phyloP scores from a whole-genome alignment of 1,140 invertebrate genomes.

The Proales similis region DNA sequence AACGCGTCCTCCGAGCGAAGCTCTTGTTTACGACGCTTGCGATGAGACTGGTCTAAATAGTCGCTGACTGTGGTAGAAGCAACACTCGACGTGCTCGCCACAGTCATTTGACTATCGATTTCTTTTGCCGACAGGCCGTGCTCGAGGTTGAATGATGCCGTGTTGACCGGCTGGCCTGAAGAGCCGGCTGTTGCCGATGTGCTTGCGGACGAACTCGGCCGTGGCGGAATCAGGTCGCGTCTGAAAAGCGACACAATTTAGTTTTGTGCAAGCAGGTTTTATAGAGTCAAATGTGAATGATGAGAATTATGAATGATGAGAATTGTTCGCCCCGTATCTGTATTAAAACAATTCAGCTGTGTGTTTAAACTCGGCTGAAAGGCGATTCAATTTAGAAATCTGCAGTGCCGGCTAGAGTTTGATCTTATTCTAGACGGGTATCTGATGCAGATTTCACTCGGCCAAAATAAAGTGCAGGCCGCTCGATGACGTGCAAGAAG shows the following conservation, averaged over 20 bases:
- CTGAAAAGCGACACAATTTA: too few species aligned
- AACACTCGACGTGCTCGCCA: too few species aligned
- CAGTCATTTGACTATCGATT: too few species aligned
- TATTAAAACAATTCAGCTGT: not conserved
- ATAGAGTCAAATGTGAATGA: not conserved
- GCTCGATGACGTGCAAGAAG: not conserved
- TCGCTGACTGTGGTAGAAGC: too few species aligned
- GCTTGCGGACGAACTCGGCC: too few species aligned
- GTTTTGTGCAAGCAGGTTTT: too few species aligned
- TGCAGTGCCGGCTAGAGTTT: not conserved
- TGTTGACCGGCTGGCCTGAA: not conserved
- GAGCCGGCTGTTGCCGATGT: not conserved
- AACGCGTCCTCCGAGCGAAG: too few species aligned
- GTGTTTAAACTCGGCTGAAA: not conserved
- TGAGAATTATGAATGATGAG: not conserved
- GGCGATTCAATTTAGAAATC: not conserved
- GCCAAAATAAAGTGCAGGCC: not conserved
- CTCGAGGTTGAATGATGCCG: not conserved
- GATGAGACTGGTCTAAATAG: too few species aligned
- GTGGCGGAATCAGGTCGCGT: too few species aligned
- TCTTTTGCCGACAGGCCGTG: too few species aligned
- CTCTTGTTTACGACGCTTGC: too few species aligned
- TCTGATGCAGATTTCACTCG: too few species aligned
- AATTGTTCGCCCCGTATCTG: not conserved
- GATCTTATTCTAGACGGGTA: not conserved